phyloP scores from a whole-genome alignment of 2,797 vertebrate species.

The Paramormyrops hopkinsi region DNA sequence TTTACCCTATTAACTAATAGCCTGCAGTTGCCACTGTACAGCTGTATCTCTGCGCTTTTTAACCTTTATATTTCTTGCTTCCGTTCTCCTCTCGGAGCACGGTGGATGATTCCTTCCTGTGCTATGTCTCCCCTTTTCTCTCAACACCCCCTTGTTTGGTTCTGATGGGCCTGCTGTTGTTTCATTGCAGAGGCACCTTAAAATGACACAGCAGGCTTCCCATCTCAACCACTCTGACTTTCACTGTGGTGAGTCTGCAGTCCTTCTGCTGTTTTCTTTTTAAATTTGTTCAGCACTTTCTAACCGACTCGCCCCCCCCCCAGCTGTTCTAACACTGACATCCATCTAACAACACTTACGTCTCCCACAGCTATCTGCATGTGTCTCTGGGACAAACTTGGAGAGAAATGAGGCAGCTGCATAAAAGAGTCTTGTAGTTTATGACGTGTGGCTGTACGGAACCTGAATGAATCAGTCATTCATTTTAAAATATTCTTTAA shows the following conservation, averaged over 20 bases:
- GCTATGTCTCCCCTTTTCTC: conserved; percentile 28
- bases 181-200: conserved; percentile 67
- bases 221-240: conserved; percentile 64
- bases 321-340: conserved; percentile 46
- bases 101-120: background rate
- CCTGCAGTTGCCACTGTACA: background rate
- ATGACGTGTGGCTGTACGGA: background rate
- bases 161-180: conserved; percentile 62
- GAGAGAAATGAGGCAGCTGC: background rate
- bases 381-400: background rate
- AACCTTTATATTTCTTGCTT: background rate
- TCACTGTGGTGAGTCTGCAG: conserved; percentile 67
- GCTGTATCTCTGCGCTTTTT: background rate
- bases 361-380: background rate
- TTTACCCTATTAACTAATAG: background rate
- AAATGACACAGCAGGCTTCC: conserved; percentile 57
- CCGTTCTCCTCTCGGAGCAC: background rate
- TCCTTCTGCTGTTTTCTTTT: background rate
- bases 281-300: background rate
- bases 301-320: conserved; percentile 27
- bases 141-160: conserved; percentile 6
- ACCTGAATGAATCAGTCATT: background rate
- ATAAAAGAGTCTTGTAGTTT: background rate
- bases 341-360: conserved; percentile 52
- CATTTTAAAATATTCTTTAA: background rate